Percentiles rank a stretch among this genome's conserved stretches.
These are phyloP conservation scores for Toxotes lorentzi DNA, from an alignment of 2,797 vertebrate genomes.

Conservation along the genomic window DNA sequence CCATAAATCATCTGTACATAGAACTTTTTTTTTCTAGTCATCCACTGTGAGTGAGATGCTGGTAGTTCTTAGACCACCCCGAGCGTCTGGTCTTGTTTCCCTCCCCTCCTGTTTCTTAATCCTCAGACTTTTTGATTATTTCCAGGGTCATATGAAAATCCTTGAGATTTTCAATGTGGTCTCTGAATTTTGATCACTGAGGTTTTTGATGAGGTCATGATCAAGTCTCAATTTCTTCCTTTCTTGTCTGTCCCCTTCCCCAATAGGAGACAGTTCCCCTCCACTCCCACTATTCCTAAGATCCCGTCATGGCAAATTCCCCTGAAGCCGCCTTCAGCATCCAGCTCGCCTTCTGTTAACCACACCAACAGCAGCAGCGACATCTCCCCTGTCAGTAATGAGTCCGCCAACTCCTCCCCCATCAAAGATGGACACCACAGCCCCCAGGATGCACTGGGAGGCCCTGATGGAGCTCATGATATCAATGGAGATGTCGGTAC, in stretches of 20 bases:
- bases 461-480: slow-evolving; percentile 82
- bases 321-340: slow-evolving; percentile 88
- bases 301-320: slow-evolving; percentile 98
- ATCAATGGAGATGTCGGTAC: slow-evolving; percentile 76
- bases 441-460: slow-evolving; percentile 84
- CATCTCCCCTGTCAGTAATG: slow-evolving; percentile 96
- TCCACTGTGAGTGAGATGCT: neutral
- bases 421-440: slow-evolving; percentile 91
- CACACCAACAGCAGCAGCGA: slow-evolving; percentile 97
- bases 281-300: slow-evolving; percentile 93
- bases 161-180: no score
- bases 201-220: slow-evolving; percentile 37
- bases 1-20: no score
- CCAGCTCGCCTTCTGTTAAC: slow-evolving; percentile 84
- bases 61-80: neutral
- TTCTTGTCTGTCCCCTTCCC: slow-evolving; percentile 22
- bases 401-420: slow-evolving; percentile 91
- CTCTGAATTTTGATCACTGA: slow-evolving; percentile 27
- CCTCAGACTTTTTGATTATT: no score
- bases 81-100: neutral
- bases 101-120: neutral
- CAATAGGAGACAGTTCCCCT: slow-evolving; percentile 94
- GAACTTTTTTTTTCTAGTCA: no score
- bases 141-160: no score
- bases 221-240: slow-evolving; percentile 23